Base-by-base conservation (phyloP, 2,797 vertebrate species). In the Cichlasoma orientale region DNA sequence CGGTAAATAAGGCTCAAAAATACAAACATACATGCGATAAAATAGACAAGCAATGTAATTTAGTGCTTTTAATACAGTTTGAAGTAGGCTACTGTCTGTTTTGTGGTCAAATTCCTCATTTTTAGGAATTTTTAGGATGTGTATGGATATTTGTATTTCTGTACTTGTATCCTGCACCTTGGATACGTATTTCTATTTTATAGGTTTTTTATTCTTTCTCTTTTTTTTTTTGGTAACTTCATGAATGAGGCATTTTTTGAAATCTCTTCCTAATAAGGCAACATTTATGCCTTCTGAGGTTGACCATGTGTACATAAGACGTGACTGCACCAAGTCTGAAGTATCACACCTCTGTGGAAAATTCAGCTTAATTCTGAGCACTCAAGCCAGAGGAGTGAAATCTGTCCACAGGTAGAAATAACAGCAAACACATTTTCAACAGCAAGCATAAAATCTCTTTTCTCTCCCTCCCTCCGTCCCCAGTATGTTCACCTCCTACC, bases 401-500 rank as follows among this genome's bases (percentile, higher is more conserved):
- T 68, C 19, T 29, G 27, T 63, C 70, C 63, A 55, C 77, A 74
- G 70, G 74, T 71, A 82, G 72, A 80, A 80, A 82, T 73, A 9
- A 72, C 1, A 5, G n/a, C 68, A 53, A 68, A 52, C 53, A 25
- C 29, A 16, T 56, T 53, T 57, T 58, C 23, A 38, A 27, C 10
- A 29, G 9, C 52, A 75, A 56, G 33, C 11, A 3, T 54, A 33
- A 83, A 68, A 14, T 36, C 13, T 61, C 25, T 54, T 1, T 33
- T 50, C 23, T 12, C 29, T 57, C 19, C 33, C 3, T 71, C 61
- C 29, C 63, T 66, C 4, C 69, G 41, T 74, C 81, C 38, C 1
- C 91, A 99, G 98, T 96, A 85, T 99, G 98, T 90, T 95, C 95
- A 23, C 97, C 96, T 44, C 98, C 98, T 4, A 97, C 96, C 0